Base-by-base conservation (phyloP, 2,888 invertebrate species). In the Hoplodrina blanda region DNA sequence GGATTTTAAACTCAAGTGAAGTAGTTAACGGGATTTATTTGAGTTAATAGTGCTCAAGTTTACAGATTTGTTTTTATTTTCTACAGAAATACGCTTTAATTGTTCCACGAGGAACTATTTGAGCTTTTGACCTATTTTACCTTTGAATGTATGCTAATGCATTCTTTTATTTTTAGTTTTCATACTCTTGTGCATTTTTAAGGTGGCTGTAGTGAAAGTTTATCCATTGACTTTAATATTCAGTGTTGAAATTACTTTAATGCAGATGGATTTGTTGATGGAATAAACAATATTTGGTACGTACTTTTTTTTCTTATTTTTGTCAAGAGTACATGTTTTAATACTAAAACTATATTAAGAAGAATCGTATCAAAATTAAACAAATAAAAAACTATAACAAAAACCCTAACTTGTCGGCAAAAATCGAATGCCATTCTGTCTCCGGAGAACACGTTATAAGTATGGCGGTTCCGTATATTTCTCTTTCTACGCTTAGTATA, bases 1-100 rank as follows among this genome's bases (percentile, higher is more conserved):
- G 50, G 67, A 76, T 78, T 80, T 37, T 67, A 49, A 65, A 80
- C 62, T 62, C 60, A 46, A 66, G 69, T 74, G 13, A 52, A 68
- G 76, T 62, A 72, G 56, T 76, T 76, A 65, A n/a, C 17, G 10
- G 55, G 62, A 79, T 79, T 76, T 79, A 79, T 65, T 63, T 56
- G 60, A 53, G 60, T 69, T 80, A 65, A 65, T 80, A 80, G 72
- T 52, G 76, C 69, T 65, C 25, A 68, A 76, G 59, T 76, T 68
- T 56, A 49, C 5, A 65, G 30, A 13, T 49, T 63, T 37, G 8
- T 62, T 76, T 79, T 75, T 69, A 56, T 69, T 63, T 69, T 56
- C 52, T 62, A 2, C 20, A 63, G 62, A 59, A 65, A 59, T 67
- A 60, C 49, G 65, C n/a, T 76, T 69, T 68, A 57, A 65, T 63